Conservation (phyloP, 2,797 vertebrate genomes). For the Otolemur crassicaudatus region DNA sequence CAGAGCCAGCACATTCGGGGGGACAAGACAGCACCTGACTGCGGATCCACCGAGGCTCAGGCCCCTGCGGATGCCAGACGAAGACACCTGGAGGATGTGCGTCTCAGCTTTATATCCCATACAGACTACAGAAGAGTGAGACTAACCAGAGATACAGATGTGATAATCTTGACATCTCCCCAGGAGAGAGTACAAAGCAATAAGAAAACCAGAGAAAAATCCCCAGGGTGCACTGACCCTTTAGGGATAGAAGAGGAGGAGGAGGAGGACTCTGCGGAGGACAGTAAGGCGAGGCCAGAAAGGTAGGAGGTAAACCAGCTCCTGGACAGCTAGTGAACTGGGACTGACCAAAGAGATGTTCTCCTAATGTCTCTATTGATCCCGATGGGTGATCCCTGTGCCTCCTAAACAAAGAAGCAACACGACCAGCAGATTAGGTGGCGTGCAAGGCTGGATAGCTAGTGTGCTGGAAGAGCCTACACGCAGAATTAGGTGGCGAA, state of each 20-base stretch:
- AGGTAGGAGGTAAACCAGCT: neutral
- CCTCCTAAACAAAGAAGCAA: conserved; percentile 15
- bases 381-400: neutral
- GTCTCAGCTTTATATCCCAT: neutral
- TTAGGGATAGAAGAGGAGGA: neutral
- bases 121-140: neutral
- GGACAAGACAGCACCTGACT: neutral
- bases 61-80: no score
- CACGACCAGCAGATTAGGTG: neutral
- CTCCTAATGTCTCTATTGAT: neutral
- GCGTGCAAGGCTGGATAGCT: neutral
- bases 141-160: neutral
- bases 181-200: neutral
- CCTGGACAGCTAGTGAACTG: neutral
- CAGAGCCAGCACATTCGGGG: neutral
- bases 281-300: neutral
- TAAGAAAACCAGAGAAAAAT: neutral
- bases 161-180: neutral
- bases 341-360: neutral
- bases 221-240: neutral
- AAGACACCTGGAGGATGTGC: neutral
- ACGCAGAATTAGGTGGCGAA: neutral
- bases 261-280: neutral
- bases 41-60: accelerated
- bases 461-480: neutral